These are phyloP conservation scores for Therioaphis trifolii DNA, from an alignment of 2,888 invertebrate species.

Conservation along the genomic window DNA sequence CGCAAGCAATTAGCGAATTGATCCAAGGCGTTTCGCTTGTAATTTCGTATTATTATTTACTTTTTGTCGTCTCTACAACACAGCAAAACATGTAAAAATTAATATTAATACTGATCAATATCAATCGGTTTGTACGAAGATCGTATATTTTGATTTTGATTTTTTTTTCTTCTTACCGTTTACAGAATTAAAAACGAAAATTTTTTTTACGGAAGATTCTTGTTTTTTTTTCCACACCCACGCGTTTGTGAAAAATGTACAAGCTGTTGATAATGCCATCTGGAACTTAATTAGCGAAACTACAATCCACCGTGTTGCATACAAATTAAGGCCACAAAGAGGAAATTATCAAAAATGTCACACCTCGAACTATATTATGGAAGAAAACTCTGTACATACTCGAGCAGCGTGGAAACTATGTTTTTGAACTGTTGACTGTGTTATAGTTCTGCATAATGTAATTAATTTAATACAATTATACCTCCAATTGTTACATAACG, in stretches of 20 bases:
- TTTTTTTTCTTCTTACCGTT: not conserved
- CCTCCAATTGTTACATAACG: constrained; percentile 2
- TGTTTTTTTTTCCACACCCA: not conserved
- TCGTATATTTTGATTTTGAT: not conserved
- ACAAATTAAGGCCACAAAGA: constrained; percentile 1
- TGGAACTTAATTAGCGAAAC: constrained; percentile 9
- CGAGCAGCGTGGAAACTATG: not conserved
- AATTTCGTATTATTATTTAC: not conserved
- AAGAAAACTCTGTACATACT: not conserved
- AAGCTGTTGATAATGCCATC: constrained; percentile 19
- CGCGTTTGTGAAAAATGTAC: not conserved
- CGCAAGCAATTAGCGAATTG: too few relatives aligned
- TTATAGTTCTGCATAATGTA: not conserved
- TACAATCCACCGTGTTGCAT: constrained; percentile 4
- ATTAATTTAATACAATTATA: constrained; percentile 6
- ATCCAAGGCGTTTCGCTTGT: too few relatives aligned
- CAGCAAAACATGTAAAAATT: not conserved
- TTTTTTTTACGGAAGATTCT: not conserved
- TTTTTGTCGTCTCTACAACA: not conserved
- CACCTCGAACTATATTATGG: not conserved
- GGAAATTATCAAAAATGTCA: constrained; percentile 27
- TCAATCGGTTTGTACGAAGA: not conserved
- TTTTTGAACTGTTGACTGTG: constrained; percentile 29
- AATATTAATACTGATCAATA: not conserved
- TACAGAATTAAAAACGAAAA: not conserved